Base-by-base conservation (phyloP, 2,888 invertebrate genomes). In the Troglohyphantes excavatus region DNA sequence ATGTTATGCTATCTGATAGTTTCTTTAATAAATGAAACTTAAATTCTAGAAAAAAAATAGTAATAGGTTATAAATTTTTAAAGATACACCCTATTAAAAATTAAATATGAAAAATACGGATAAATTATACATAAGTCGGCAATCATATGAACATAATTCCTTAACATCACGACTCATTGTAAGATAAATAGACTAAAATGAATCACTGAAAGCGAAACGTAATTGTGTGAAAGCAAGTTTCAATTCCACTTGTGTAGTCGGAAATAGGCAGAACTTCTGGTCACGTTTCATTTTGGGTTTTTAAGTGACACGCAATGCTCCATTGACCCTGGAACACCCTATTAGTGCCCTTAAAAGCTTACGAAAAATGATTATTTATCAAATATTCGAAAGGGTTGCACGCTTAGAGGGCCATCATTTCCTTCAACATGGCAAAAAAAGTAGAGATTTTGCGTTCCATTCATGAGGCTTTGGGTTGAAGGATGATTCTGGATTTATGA, bases 231-330 rank as follows among this genome's bases (percentile, higher is more conserved):
- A 46, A 33, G 17, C 17, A 53, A n/a, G n/a, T 33, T 33, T 9
- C 33, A 33, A 33, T 9, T 6, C 59, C n/a, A 59, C 59, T 6
- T 1, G n/a, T 59, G 26, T 26, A 73, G 53, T 73, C n/a, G 53
- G 46, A 21, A 27, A 17, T n/a, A 46, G 46, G 46, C 46, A 46
- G 23, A 46, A 73, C 46, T 26, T 7, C 75, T 19, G 29, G 29
- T 75, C 75, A 75, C 61, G 75, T 75, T 53, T 59, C 21, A 46
- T 61, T 61, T 59, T 61, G 13, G 23, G 5, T 53, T 53, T 61
- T 26, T 75, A 61, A 61, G 39, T 27, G 78, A 23, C 43, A 61
- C 59, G 82, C 82, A 33, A 82, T 39, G 82, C 82, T 70, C 68
- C 23, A 68, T 68, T 81, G 81, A 81, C 68, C 63, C 67, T 68